A percentile compares a stretch with the other conserved stretches of the same genome.
These are phyloP conservation scores for Furcifer pardalis DNA, from an alignment of 2,797 vertebrate genomes.

Conservation along the genomic window DNA sequence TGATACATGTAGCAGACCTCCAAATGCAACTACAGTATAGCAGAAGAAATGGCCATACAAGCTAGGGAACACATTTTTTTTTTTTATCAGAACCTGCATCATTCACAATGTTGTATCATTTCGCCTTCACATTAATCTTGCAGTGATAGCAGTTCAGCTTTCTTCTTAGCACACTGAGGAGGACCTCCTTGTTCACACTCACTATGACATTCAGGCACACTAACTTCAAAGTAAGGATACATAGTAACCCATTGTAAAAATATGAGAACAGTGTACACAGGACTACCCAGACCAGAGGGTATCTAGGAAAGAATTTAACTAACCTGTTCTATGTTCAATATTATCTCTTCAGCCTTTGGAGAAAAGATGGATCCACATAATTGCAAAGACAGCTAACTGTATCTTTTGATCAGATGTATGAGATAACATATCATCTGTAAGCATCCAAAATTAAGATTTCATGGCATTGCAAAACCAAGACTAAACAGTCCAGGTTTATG, in stretches of 20 bases:
- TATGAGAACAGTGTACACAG: background rate
- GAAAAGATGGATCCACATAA: background rate
- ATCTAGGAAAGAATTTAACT: background rate
- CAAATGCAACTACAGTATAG: background rate
- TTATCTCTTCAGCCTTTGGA: too few relatives aligned
- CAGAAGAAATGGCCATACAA: background rate
- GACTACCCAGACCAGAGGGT: background rate
- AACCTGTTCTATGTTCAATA: background rate
- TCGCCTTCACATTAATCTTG: too few relatives aligned
- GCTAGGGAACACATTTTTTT: background rate
- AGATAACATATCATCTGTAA: fast-evolving
- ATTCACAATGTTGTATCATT: background rate
- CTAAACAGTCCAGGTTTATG: fast-evolving
- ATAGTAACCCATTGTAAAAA: background rate
- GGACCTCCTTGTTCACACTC: too few relatives aligned
- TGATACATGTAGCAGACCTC: background rate
- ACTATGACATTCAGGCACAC: background rate
- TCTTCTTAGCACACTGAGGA: background rate
- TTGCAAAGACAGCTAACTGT: too few relatives aligned
- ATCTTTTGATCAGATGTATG: background rate
- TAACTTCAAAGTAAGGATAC: background rate
- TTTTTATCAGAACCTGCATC: background rate
- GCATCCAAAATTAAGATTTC: background rate
- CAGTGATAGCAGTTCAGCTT: background rate
- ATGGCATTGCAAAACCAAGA: background rate